phyloP scores from a whole-genome alignment of 2,797 vertebrate species.

The Cyclura pinguis region DNA sequence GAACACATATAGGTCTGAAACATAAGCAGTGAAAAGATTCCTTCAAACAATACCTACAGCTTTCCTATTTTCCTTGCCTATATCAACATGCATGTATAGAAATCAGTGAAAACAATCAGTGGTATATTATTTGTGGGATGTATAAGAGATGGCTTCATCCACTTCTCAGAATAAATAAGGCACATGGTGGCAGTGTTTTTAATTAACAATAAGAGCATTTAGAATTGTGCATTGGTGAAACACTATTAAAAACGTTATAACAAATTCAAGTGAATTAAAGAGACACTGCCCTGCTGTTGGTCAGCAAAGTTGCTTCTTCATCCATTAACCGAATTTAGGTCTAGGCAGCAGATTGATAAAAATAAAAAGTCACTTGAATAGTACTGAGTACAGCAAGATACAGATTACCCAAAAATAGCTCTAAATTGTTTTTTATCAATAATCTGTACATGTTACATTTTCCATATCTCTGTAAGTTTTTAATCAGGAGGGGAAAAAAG shows the following conservation, averaged over 20 bases:
- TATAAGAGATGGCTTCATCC: too few species aligned
- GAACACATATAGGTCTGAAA: neutral
- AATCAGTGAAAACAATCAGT: neutral
- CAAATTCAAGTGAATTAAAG: neutral
- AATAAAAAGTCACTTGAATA: neutral
- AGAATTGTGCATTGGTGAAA: neutral
- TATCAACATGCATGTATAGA: neutral
- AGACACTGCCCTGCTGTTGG: neutral
- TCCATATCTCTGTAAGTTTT: slow-evolving; percentile 33
- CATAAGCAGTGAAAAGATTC: neutral
- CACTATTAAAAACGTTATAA: neutral
- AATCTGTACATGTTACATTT: slow-evolving; percentile 20
- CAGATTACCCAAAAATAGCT: neutral
- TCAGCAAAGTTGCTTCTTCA: neutral
- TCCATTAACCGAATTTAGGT: neutral
- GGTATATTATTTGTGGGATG: neutral
- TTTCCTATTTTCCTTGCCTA: neutral
- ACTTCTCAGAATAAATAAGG: neutral
- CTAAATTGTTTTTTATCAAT: slow-evolving; percentile 19
- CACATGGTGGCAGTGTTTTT: neutral
- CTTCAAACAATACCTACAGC: neutral
- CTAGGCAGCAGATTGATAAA: neutral
- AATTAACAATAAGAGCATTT: neutral
- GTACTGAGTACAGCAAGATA: neutral
- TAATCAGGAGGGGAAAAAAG: slow-evolving; percentile 41